These are phyloP conservation scores for Drosophila aldrichi DNA, from an alignment of 2,888 invertebrate genomes.

Conservation along the genomic window DNA sequence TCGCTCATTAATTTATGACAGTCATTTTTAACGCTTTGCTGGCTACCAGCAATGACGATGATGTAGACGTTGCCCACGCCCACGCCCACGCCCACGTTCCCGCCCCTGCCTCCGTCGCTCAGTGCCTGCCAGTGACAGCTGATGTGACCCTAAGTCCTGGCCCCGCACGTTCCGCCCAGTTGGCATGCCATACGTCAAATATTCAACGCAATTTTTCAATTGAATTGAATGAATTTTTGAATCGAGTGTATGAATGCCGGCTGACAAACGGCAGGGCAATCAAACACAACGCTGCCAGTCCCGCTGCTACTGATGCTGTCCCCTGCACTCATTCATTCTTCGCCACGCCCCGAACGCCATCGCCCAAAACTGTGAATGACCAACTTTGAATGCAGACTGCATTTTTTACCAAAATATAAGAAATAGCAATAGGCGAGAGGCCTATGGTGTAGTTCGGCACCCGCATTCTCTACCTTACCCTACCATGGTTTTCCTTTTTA, in stretches of 20 bases:
- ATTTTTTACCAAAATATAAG: no score
- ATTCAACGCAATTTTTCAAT: constrained; percentile 74
- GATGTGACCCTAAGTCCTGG: constrained; percentile 40
- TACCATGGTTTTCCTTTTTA: no score
- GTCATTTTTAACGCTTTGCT: constrained; percentile 80
- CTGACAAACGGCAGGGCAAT: constrained; percentile 54
- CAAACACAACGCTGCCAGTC: constrained; percentile 39
- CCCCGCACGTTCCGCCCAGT: constrained; percentile 8
- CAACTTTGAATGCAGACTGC: not conserved
- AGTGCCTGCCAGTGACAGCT: constrained; percentile 64
- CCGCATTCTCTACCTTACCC: no score
- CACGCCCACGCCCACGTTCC: not conserved
- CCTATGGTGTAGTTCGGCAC: no score
- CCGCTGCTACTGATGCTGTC: not conserved
- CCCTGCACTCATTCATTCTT: not conserved
- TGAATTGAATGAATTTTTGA: constrained; percentile 76
- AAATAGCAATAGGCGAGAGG: no score
- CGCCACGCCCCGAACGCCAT: not conserved
- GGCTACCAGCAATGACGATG: constrained; percentile 36
- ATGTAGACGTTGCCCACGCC: constrained; percentile 13
- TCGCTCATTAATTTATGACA: constrained; percentile 83
- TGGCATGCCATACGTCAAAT: constrained; percentile 63
- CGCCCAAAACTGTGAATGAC: not conserved
- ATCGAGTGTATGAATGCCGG: constrained; percentile 63
- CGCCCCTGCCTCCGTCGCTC: not conserved